phyloP scores from a whole-genome alignment of 2,888 invertebrate genomes.

The Epistrophe grossulariae region DNA sequence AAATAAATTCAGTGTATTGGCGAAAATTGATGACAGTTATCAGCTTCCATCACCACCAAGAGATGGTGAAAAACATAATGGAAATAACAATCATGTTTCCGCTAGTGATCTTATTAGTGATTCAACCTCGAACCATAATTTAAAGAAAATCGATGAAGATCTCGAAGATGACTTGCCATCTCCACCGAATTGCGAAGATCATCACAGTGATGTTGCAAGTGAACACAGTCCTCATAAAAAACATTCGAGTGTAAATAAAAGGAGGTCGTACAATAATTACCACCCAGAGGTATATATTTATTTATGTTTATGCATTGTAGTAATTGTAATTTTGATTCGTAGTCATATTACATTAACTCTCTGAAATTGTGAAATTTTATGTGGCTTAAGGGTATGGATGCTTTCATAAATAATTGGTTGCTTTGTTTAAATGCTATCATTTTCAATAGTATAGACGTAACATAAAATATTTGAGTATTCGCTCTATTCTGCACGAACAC shows the following conservation, averaged over 20 bases:
- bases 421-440: too few species aligned
- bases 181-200: constrained; percentile 55
- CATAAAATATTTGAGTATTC: background rate
- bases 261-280: constrained; percentile 43
- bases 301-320: background rate
- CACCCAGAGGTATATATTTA: constrained; percentile 53
- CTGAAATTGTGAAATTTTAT: too few species aligned
- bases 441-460: too few species aligned
- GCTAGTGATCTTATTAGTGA: constrained; percentile 54
- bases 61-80: constrained; percentile 45
- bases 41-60: constrained; percentile 56
- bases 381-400: too few species aligned
- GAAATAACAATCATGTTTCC: constrained; percentile 47
- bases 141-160: constrained; percentile 70
- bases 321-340: background rate
- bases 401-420: too few species aligned
- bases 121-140: constrained; percentile 62
- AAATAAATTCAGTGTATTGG: constrained; percentile 66
- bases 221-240: constrained; percentile 66
- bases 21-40: constrained; percentile 51
- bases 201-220: constrained; percentile 42
- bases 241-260: constrained; percentile 51
- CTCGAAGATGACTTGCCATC: constrained; percentile 67
- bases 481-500: too few species aligned
- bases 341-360: too few species aligned